These are phyloP conservation scores for Amphimallon solstitiale DNA, from an alignment of 2,888 invertebrate species.

Conservation along the genomic window DNA sequence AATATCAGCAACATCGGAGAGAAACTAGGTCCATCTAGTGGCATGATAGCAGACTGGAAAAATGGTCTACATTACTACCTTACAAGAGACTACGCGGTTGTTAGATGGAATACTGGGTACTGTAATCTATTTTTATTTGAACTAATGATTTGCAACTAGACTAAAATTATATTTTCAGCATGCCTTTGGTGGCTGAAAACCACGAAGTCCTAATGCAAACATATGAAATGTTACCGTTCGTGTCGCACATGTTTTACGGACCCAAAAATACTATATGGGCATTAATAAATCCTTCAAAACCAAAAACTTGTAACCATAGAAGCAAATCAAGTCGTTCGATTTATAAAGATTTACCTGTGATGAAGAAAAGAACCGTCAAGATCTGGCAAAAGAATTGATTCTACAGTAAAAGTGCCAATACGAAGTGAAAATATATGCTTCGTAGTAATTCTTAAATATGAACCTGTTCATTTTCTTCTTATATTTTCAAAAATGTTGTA, in stretches of 20 bases:
- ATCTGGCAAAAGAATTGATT: constrained; percentile 46
- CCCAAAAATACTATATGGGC: constrained; percentile 56
- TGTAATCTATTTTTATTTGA: neutral
- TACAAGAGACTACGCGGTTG: constrained; percentile 61
- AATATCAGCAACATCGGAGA: constrained; percentile 57
- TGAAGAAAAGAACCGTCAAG: constrained; percentile 45
- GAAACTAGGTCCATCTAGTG: constrained; percentile 62
- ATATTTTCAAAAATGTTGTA: too few relatives aligned
- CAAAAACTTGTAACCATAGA: constrained; percentile 45
- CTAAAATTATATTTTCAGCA: constrained; percentile 46
- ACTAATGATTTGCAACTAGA: neutral
- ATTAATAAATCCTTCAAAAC: constrained; percentile 52
- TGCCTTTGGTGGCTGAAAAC: constrained; percentile 56
- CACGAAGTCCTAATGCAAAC: constrained; percentile 58
- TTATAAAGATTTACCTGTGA: constrained; percentile 31
- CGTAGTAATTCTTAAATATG: too few relatives aligned
- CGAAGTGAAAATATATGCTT: too few relatives aligned
- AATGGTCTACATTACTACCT: constrained; percentile 64
- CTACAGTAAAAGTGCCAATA: neutral
- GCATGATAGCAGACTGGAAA: constrained; percentile 60
- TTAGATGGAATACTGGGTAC: constrained; percentile 63
- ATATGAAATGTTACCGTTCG: constrained; percentile 54
- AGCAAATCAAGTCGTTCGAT: neutral
- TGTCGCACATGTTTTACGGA: constrained; percentile 55
- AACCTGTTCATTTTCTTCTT: too few relatives aligned